Percentiles rank a stretch among this genome's conserved stretches.
These are phyloP conservation scores for Dryobates pubescens DNA, from an alignment of 2,797 vertebrate species.

Conservation along the genomic window DNA sequence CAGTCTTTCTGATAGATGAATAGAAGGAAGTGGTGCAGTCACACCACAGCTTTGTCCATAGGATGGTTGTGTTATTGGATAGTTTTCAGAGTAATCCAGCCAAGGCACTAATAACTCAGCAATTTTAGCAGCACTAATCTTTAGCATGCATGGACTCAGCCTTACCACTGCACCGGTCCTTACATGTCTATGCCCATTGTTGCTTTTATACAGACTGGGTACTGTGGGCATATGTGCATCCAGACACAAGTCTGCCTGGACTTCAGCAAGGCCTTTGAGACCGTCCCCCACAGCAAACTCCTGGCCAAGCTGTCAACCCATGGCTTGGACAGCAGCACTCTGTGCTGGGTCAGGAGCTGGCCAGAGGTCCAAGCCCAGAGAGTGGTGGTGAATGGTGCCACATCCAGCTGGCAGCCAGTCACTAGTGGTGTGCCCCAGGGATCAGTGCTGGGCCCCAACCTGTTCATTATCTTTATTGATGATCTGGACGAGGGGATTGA, in stretches of 20 bases:
- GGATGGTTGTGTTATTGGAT: not conserved
- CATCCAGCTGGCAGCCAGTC: no score
- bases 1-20: not conserved
- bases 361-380: no score
- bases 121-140: not conserved
- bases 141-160: not conserved
- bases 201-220: not conserved
- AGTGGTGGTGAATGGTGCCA: no score
- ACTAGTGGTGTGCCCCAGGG: no score
- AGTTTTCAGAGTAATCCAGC: not conserved
- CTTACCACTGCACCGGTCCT: not conserved
- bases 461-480: no score
- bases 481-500: no score
- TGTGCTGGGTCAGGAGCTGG: no score
- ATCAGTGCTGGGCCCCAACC: no score
- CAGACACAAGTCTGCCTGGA: not conserved
- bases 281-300: no score
- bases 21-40: not conserved
- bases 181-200: fast-evolving
- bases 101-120: not conserved
- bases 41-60: not conserved
- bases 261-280: no score
- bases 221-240: not conserved
- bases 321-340: no score
- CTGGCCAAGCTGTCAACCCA: no score